These are phyloP conservation scores for Colinus virginianus DNA, from an alignment of 2,113 vertebrate genomes.

Conservation along the genomic window DNA sequence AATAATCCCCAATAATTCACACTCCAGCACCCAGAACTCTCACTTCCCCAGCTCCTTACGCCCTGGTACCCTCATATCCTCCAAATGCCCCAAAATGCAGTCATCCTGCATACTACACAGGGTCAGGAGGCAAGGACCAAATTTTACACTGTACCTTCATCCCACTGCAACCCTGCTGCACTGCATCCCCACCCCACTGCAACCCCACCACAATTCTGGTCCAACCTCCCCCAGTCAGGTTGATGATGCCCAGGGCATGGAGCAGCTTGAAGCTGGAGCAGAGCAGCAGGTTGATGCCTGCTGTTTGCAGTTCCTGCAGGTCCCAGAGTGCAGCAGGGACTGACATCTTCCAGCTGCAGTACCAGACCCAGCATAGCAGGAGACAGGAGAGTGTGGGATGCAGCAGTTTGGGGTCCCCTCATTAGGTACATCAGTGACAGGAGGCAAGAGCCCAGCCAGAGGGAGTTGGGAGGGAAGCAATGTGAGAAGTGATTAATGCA, in stretches of 20 bases:
- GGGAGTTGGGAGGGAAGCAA: constrained; percentile 34
- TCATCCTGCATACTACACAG: not conserved
- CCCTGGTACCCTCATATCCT: not conserved
- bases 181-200: not conserved
- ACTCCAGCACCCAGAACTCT: not conserved
- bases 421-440: not conserved
- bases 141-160: not conserved
- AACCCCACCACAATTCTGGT: not conserved
- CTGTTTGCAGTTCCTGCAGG: constrained; percentile 21
- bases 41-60: not conserved
- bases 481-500: constrained; percentile 60
- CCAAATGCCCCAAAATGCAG: not conserved
- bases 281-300: constrained; percentile 59
- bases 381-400: not conserved
- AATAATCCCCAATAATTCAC: not conserved
- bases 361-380: not conserved
- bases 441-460: not conserved
- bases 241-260: constrained; percentile 36
- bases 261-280: constrained; percentile 54
- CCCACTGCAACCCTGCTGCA: not conserved
- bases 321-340: not conserved
- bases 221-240: constrained; percentile 12
- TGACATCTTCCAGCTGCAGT: not conserved
- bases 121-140: not conserved
- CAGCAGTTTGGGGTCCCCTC: not conserved